Percentiles rank a stretch among this genome's conserved stretches.
Conservation (phyloP, 2,113 vertebrate species). For the Dinomys branickii region DNA sequence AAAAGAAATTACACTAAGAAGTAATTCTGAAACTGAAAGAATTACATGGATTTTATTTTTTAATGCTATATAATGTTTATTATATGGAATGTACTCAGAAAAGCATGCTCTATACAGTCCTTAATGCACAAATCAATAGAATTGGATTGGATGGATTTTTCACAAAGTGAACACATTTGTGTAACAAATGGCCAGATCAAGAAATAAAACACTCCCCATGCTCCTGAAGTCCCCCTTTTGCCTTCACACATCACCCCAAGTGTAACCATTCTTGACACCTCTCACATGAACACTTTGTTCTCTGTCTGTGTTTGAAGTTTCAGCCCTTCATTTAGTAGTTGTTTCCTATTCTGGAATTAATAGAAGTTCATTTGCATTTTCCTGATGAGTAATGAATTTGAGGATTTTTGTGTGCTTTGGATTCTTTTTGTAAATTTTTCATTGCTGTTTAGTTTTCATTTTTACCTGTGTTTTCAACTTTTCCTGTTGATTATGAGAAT, state of each 20-base stretch:
- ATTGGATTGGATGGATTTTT: neutral
- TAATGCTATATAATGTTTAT: neutral
- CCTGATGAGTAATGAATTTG: neutral
- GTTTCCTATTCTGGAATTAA: neutral
- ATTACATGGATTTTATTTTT: neutral
- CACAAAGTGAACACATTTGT: neutral
- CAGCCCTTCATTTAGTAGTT: neutral
- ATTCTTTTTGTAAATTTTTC: neutral
- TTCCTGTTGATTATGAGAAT: neutral
- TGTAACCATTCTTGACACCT: neutral
- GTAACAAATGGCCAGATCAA: neutral
- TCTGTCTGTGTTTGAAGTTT: neutral
- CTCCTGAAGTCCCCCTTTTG: neutral
- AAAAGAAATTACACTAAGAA: neutral
- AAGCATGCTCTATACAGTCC: neutral
- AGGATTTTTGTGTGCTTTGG: neutral
- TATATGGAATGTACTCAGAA: neutral
- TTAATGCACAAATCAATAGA: neutral
- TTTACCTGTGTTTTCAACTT: slow-evolving; percentile 27
- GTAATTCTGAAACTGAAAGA: neutral
- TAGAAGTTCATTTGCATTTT: neutral
- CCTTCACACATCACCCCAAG: neutral
- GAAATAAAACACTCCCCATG: neutral
- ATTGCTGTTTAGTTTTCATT: neutral
- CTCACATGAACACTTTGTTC: neutral